phyloP scores from a whole-genome alignment of 2,888 invertebrate genomes.

The Exocentrus adspersus region DNA sequence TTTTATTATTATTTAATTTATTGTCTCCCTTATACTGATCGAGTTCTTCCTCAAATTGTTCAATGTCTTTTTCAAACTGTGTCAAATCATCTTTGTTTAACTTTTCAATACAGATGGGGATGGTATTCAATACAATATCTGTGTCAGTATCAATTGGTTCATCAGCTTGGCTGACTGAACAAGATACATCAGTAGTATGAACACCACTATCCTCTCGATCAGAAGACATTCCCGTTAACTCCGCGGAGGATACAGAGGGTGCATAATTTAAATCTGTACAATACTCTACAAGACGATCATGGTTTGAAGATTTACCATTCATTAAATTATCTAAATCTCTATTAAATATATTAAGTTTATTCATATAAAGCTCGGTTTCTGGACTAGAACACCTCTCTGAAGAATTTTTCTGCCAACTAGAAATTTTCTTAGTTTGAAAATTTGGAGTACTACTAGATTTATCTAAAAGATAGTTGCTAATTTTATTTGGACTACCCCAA shows the following conservation, averaged over 20 bases:
- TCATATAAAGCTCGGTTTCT: constrained; percentile 66
- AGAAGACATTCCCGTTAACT: constrained; percentile 68
- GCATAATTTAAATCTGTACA: constrained; percentile 64
- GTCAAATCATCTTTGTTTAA: constrained; percentile 43
- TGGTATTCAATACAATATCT: constrained; percentile 55
- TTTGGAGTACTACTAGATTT: constrained; percentile 46
- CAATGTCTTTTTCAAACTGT: constrained; percentile 39
- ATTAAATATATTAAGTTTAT: constrained; percentile 59
- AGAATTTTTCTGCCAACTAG: constrained; percentile 42
- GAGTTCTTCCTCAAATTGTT: constrained; percentile 37
- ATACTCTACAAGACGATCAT: constrained; percentile 66
- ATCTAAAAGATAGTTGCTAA: constrained; percentile 52
- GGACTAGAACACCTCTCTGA: constrained; percentile 65
- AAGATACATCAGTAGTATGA: constrained; percentile 82
- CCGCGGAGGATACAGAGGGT: constrained; percentile 67
- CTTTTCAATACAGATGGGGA: constrained; percentile 56
- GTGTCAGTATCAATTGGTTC: constrained; percentile 70
- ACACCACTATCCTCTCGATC: constrained; percentile 84
- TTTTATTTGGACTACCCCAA: constrained; percentile 48
- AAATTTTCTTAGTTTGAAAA: constrained; percentile 39
- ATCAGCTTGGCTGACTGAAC: constrained; percentile 78
- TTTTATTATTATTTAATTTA: constrained; percentile 24
- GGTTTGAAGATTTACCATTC: constrained; percentile 47
- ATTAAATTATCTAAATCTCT: constrained; percentile 62
- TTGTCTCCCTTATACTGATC: constrained; percentile 29